Evolutionary conservation across 1,140 invertebrate genomes (phyloP).

Genomic region (Caerostris extrusa): DNA sequence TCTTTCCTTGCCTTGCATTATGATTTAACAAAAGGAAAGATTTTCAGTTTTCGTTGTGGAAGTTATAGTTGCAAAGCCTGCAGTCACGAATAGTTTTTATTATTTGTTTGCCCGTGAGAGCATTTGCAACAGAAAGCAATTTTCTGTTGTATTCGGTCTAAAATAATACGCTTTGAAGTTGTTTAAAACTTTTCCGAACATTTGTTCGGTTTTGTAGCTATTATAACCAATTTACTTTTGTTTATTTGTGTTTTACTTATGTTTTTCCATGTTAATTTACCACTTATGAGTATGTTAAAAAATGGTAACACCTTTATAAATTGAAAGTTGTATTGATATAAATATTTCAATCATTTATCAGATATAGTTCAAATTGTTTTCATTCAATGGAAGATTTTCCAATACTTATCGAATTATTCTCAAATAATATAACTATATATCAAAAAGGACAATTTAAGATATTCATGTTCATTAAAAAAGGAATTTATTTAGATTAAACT

Average conservation of each 20-base stretch:
- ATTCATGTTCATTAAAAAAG: too few relatives aligned
- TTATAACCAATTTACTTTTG: background rate
- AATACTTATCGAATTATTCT: background rate
- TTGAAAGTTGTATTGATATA: background rate
- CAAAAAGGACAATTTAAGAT: too few relatives aligned
- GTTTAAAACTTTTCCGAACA: background rate
- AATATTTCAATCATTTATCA: background rate
- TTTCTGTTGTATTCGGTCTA: background rate
- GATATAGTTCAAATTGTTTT: background rate
- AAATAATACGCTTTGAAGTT: background rate
- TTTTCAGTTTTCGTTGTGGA: background rate
- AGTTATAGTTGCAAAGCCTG: slow-evolving; percentile 3
- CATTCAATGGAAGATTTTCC: background rate
- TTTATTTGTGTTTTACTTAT: background rate
- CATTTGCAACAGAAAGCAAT: slow-evolving; percentile 28
- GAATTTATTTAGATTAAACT: too few relatives aligned
- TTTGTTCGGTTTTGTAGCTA: background rate
- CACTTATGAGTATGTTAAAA: background rate
- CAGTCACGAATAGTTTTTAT: slow-evolving; percentile 30
- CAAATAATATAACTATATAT: background rate
- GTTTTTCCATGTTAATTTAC: background rate
- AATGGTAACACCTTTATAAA: background rate
- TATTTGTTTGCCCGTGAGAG: background rate
- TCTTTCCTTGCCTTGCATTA: background rate
- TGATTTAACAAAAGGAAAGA: background rate